These are phyloP conservation scores for Otocyon megalotis DNA, from an alignment of 2,113 vertebrate genomes.

Conservation along the genomic window DNA sequence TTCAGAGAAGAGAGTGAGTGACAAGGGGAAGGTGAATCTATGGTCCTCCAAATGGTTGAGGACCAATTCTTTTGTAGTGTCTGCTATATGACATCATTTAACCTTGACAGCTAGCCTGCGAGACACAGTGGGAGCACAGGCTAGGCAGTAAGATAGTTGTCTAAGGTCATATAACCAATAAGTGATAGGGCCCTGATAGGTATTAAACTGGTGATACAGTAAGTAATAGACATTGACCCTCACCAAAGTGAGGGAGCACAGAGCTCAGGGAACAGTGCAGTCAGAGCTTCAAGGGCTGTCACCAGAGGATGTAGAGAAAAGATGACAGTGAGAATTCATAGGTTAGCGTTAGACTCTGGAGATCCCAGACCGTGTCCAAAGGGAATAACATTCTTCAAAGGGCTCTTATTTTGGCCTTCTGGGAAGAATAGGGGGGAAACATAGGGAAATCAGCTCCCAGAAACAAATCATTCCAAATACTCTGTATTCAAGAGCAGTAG, in stretches of 20 bases:
- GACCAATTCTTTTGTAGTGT: background rate
- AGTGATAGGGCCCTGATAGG: background rate
- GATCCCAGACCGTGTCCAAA: background rate
- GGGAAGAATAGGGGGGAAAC: constrained; percentile 64
- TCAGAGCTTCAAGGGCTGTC: background rate
- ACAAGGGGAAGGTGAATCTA: background rate
- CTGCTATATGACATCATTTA: background rate
- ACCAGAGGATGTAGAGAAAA: background rate
- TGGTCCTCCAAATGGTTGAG: background rate
- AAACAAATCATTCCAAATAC: constrained; percentile 45
- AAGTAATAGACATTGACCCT: background rate
- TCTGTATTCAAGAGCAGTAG: constrained; percentile 39
- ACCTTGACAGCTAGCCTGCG: background rate
- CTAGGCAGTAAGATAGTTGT: background rate
- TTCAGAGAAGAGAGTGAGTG: background rate
- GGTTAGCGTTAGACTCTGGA: background rate
- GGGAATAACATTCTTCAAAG: constrained; percentile 49
- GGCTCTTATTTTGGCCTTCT: constrained; percentile 70
- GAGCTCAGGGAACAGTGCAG: background rate
- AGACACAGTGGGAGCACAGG: background rate
- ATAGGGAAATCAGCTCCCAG: constrained; percentile 55
- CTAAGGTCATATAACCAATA: background rate
- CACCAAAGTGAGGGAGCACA: background rate
- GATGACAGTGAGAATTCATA: background rate
- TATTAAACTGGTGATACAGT: background rate